Evolutionary conservation across 2,797 vertebrate species (phyloP), one percentile per base, ranked within the genome.

Genomic region (Borostomias antarcticus): DNA sequence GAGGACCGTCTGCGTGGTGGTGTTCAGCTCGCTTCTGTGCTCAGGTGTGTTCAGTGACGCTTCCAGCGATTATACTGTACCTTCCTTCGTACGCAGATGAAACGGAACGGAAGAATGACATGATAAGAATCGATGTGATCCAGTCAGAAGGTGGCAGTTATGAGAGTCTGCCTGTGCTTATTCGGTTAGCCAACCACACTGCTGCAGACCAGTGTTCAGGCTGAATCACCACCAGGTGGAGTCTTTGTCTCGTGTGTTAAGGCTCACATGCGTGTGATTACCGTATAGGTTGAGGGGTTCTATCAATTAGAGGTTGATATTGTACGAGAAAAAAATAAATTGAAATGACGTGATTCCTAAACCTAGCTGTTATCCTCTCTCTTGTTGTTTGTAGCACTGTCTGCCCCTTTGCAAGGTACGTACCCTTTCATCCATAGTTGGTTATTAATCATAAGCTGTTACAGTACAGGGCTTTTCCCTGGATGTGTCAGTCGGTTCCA

Each of bases 351-450:
- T 25, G 23, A 62, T 54, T 35, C 50, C 8, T 62, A 53, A 10
- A 57, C 51, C 15, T 58, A 48, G 45, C 30, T 4, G 17, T 28
- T 28, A 1, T 69, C 51, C 37, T 48, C 10, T 68, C 73, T 30
- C n/a, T 77, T 11, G 63, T 70, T 66, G 8, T 69, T 68, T 54
- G 17, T 67, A 91, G 91, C 79, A 70, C 56, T 87, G 19, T 80
- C 85, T 69, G 78, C 82, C 5, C 81, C 84, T 56, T 17, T 82
- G 23, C 85, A 80, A 80, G 86, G 92, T 93, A 86, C n/a, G 19
- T 8, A 45, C 19, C 30, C 25, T 51, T 3, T 5, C 1, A 45
- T 47, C 6, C 10, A 5, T 33, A 13, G 19, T 29, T 23, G 11
- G 21, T 32, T 47, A 23, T 32, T 40, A 58, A 30, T 2, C 17